Conservation (phyloP, 2,113 vertebrate species). For the Eubucco bourcierii region DNA sequence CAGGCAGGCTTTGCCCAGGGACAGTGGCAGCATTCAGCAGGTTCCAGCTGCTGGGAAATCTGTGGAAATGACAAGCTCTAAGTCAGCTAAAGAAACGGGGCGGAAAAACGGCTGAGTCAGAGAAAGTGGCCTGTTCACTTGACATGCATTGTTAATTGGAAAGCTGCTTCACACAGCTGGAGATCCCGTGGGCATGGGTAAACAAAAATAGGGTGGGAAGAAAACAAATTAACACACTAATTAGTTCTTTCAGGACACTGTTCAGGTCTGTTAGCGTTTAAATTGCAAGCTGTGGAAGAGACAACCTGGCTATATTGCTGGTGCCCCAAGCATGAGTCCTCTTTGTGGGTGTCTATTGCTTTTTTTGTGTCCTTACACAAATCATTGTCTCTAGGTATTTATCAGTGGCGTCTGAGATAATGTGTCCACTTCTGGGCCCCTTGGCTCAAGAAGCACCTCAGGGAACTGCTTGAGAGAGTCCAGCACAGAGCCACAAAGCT, state of each 20-base stretch:
- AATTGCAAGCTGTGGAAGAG: not conserved
- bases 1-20: not conserved
- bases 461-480: no score
- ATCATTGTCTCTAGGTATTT: not conserved
- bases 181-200: slow-evolving; percentile 4
- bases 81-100: slow-evolving; percentile 35
- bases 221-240: slow-evolving; percentile 23
- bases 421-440: no score
- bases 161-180: slow-evolving; percentile 32
- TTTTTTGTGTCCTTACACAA: not conserved
- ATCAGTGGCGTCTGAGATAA: not conserved
- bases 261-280: not conserved
- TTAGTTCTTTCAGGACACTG: not conserved
- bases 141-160: slow-evolving; percentile 25
- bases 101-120: slow-evolving; percentile 38
- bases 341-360: not conserved
- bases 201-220: slow-evolving; percentile 15
- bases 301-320: not conserved
- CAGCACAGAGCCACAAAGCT: no score
- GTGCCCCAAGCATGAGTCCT: not conserved
- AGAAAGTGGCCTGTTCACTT: slow-evolving; percentile 2
- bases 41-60: slow-evolving; percentile 42
- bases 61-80: slow-evolving; percentile 34
- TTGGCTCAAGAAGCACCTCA: no score
- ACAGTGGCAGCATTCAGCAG: slow-evolving; percentile 37